Conservation (phyloP, 2,888 invertebrate species). For the Rhimphoctona megacephalus region DNA sequence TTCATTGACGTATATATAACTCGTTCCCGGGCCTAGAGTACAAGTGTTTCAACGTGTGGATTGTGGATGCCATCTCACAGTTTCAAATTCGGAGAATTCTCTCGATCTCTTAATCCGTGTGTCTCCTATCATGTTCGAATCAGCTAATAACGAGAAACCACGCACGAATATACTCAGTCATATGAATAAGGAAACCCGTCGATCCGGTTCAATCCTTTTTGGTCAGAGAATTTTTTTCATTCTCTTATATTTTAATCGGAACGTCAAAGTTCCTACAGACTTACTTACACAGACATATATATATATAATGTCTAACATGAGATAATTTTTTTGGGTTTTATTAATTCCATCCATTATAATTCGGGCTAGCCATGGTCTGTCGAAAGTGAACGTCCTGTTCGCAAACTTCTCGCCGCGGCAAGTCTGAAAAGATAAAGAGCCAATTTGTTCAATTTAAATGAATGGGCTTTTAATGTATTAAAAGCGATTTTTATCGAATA, state of each 20-base stretch:
- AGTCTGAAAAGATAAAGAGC: conserved; percentile 12
- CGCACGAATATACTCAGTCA: conserved; percentile 41
- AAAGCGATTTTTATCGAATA: conserved; percentile 15
- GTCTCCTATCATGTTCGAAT: conserved; percentile 60
- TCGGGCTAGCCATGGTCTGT: conserved; percentile 23
- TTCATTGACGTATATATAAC: conserved; percentile 46
- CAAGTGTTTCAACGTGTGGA: conserved; percentile 11
- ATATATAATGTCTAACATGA: neutral
- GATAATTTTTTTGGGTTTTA: conserved; percentile 17
- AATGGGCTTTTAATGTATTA: conserved; percentile 23
- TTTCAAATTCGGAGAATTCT: conserved; percentile 57
- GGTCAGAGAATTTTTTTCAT: conserved; percentile 12
- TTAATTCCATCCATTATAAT: conserved; percentile 38
- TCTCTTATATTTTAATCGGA: conserved; percentile 44
- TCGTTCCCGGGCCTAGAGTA: conserved; percentile 7
- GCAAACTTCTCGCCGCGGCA: conserved; percentile 13
- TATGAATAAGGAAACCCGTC: conserved; percentile 62
- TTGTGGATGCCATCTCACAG: conserved; percentile 12
- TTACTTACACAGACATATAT: neutral
- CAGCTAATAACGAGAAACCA: conserved; percentile 63
- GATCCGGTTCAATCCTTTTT: conserved; percentile 63
- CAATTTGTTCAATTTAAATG: conserved; percentile 23
- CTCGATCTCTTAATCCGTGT: conserved; percentile 52
- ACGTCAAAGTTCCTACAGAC: conserved; percentile 44
- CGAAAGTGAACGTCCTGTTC: conserved; percentile 37